Evolutionary conservation across 2,888 invertebrate genomes (phyloP), one percentile per base, ranked within the genome.

Genomic region (Leptinotarsa peninsularis): DNA sequence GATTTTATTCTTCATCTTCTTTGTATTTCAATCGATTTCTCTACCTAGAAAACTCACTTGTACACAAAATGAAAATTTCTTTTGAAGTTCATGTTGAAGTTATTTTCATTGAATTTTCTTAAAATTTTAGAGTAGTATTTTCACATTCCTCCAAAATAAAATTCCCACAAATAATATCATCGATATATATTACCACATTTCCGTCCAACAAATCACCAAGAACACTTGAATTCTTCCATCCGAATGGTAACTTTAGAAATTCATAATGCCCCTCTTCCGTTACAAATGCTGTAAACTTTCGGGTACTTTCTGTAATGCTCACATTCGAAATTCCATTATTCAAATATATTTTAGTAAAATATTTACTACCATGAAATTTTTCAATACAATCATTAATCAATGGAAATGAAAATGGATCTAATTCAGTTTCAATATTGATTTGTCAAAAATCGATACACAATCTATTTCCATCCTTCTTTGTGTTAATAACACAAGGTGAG

Each of bases 211-310:
- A 23, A 21, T 63, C 23, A 21, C 21, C 63, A 33, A 63, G 18
- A 27, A 63, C 17, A 33, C 63, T 63, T 15, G 63, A 63, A 33
- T 63, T 63, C 23, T 63, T 63, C 63, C 63, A 63, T 5, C 58
- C 58, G 10, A 58, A 63, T 15, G 63, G 21, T 15, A 17, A 4
- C 33, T 23, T 63, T 2, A 27, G 23, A 17, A 63, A 21, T 63
- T 63, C 63, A 15, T 15, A 63, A 7, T 63, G 63, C 14, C 63
- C 63, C 17, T 63, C 23, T 63, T 63, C 63, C 21, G 1, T 27
- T 4, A 63, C 63, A 63, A 63, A 63, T 21, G 63, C 63, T 21
- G 63, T 63, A 63, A 15, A 63, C 17, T 63, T 23, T 23, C 23
- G 4, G 17, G 10, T 58, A 21, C 5, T n/a, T 58, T 58, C 4